Evolutionary conservation across 2,113 vertebrate genomes (phyloP).

Genomic region (Haemorhous mexicanus): DNA sequence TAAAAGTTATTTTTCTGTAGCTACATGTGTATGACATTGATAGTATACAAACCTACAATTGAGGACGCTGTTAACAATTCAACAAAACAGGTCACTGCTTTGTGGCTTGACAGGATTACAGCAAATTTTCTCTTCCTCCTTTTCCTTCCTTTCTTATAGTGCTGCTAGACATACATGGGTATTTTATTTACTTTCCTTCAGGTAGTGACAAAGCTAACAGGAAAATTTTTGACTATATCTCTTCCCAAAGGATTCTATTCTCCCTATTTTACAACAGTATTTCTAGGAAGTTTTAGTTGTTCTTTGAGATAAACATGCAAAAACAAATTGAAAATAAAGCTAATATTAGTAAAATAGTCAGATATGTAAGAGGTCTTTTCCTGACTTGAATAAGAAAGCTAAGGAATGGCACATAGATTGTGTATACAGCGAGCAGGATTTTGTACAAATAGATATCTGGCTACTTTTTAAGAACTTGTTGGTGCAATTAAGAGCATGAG

Average conservation of each 20-base stretch:
- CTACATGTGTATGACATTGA: background rate
- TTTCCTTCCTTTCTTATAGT: background rate
- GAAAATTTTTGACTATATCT: background rate
- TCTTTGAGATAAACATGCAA: background rate
- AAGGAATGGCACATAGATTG: background rate
- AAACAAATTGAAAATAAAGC: background rate
- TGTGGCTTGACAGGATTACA: background rate
- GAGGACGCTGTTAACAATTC: background rate
- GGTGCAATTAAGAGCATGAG: background rate
- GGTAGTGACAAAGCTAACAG: background rate
- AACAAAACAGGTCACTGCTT: background rate
- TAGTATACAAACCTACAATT: background rate
- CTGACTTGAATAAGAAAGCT: background rate
- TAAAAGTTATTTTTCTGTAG: background rate
- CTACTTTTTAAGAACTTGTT: background rate
- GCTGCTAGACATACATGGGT: fast-evolving
- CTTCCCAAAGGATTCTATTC: background rate
- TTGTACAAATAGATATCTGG: background rate
- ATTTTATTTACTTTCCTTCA: background rate
- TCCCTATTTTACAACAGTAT: background rate
- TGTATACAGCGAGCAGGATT: fast-evolving
- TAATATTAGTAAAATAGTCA: background rate
- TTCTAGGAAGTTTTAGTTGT: background rate
- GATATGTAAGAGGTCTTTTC: background rate
- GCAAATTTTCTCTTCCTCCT: background rate